These are phyloP conservation scores for Smittia aterrima DNA, from an alignment of 2,888 invertebrate species.

Conservation along the genomic window DNA sequence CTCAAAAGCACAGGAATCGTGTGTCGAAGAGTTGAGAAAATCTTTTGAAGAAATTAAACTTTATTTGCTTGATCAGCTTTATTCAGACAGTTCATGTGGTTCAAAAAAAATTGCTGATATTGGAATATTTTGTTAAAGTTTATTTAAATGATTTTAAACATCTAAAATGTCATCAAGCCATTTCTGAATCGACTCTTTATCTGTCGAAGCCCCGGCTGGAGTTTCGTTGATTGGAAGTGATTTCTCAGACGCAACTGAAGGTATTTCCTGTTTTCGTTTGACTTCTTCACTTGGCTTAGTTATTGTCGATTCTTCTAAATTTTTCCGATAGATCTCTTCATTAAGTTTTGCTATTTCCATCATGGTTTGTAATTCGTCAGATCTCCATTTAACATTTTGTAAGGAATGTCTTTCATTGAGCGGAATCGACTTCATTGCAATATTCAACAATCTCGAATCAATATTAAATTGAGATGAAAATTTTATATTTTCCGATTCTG, in stretches of 20 bases:
- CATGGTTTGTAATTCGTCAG: conserved; percentile 5
- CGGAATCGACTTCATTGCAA: background rate
- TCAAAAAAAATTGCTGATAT: too few relatives aligned
- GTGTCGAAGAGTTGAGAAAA: too few relatives aligned
- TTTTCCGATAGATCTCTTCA: background rate
- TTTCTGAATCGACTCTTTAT: conserved; percentile 13
- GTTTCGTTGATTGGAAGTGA: too few relatives aligned
- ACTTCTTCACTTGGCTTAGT: background rate
- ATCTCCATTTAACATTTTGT: background rate
- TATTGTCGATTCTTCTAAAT: background rate
- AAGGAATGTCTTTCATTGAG: conserved; percentile 1
- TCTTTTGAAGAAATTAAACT: too few relatives aligned
- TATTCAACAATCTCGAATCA: background rate
- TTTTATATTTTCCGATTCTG: background rate
- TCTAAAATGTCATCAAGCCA: conserved; percentile 31
- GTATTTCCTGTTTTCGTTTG: too few relatives aligned
- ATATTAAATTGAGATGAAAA: conserved; percentile 22
- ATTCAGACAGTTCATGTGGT: too few relatives aligned
- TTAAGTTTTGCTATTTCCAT: background rate
- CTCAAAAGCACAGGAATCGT: too few relatives aligned
- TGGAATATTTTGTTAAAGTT: too few relatives aligned
- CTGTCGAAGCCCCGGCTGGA: background rate
- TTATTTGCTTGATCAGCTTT: too few relatives aligned
- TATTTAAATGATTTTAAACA: too few relatives aligned
- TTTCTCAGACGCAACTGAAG: too few relatives aligned